Evolutionary conservation across 2,797 vertebrate species (phyloP), one percentile per base, ranked within the genome.

Genomic region (Gallinago nigripennis): DNA sequence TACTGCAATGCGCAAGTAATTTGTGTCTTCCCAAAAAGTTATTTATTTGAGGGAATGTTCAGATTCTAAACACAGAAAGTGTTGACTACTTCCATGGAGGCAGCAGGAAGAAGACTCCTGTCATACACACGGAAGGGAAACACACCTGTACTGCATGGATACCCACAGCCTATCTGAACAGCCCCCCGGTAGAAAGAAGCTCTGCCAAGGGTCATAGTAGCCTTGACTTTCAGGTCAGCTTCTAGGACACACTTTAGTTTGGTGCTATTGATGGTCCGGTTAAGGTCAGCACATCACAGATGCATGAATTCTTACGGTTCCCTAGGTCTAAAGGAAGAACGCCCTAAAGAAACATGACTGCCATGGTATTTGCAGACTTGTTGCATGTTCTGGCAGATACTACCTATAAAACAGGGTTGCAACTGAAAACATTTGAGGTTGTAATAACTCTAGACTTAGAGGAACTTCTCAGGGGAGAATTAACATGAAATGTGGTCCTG

Each of bases 1-100:
- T 79, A 46, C 21, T 86, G 41, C 70, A 56, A 73, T 80, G 72
- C 82, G 63, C 90, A 75, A 94, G 50, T 76, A 87, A 75, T 83
- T 88, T 95, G 72, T 92, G 87, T 30, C 57, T 95, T 96, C 87
- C 68, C 63, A 88, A 88, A 93, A 94, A 81, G 31, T 73, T 50
- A 50, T 12, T 60, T 90, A 84, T 60, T 35, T 80, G 82, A 71
- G 73, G 63, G 85, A 95, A 92, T 88, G 88, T 95, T 95, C 10
- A 68, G 73, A 92, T 90, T 92, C 75, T 72, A n/a, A 69, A 86
- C 96, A 75, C 77, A 92, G 85, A 68, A 91, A 69, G 39, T 31
- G 70, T 92, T 94, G 96, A 96, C 83, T 95, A 89, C 88, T 96
- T 95, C 93, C 95, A 87, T 80, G 75, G 87, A 85, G 50, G 68